These are phyloP conservation scores for Terebella lapidaria DNA, from an alignment of 2,888 invertebrate genomes.

Conservation along the genomic window DNA sequence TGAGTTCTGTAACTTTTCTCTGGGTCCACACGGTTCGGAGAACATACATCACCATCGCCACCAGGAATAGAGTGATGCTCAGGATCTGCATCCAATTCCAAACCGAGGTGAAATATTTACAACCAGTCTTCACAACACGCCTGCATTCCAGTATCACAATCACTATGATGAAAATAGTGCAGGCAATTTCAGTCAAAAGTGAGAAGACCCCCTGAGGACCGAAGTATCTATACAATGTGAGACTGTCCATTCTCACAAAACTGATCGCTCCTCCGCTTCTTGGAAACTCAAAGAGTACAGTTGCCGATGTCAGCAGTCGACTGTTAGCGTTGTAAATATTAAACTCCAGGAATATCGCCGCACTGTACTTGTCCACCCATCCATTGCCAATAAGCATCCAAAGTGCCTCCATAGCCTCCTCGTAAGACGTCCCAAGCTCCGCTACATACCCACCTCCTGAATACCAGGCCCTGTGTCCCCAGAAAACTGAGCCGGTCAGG, in stretches of 20 bases:
- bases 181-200: constrained; percentile 1
- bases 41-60: constrained; percentile 5
- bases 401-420: constrained; percentile 9
- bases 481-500: constrained; percentile 31
- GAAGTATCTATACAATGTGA: constrained; percentile 11
- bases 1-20: constrained; percentile 3
- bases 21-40: constrained; percentile 7
- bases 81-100: constrained; percentile 11
- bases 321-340: constrained; percentile 38
- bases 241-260: background rate
- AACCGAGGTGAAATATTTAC: background rate
- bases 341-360: constrained; percentile 38
- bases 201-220: constrained; percentile 7
- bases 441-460: constrained; percentile 39
- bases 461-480: constrained; percentile 29
- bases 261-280: background rate
- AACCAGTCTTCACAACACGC: background rate
- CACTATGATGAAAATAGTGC: constrained; percentile 5
- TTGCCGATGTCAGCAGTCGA: constrained; percentile 33
- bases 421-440: constrained; percentile 23
- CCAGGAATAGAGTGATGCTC: background rate
- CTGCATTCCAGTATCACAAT: background rate
- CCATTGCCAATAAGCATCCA: constrained; percentile 21
- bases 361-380: constrained; percentile 37
- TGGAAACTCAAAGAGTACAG: constrained; percentile 34